Base-by-base conservation (phyloP, 2,888 invertebrate genomes). In the Polymixis lichenea region DNA sequence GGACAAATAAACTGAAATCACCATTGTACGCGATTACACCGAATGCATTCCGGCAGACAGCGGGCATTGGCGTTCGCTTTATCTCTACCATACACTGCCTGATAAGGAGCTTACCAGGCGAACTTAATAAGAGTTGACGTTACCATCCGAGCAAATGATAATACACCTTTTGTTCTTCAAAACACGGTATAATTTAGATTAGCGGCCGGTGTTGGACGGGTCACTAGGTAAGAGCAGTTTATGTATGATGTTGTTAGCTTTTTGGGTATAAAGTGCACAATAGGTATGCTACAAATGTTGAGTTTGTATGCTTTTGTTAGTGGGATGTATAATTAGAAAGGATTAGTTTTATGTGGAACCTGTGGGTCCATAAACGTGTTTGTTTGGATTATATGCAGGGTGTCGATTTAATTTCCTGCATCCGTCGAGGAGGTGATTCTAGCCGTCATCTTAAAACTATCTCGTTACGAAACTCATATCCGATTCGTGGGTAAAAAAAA, bases 21-120 rank as follows among this genome's bases (percentile, higher is more conserved):
- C 79, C 74, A 88, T 84, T 88, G 90, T 89, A 86, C 89, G 82
- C 90, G 92, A 93, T 87, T 92, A 94, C 93, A 93, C 93, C 64
- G 84, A 90, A 91, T 94, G 94, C 95, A 95, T 93, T 91, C 88
- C 89, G 85, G 88, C 86, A 90, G 91, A 92, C 93, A 91, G 90
- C 88, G 92, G 89, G 91, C 94, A 94, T 93, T 93, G 93, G 93
- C 93, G 94, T 91, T 89, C 92, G 93, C 91, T 95, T 95, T 96
- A 96, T 96, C 96, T 95, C 91, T 90, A 91, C 94, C 94, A 94
- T 95, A 95, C 95, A 95, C 93, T 92, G 94, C 89, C 93, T 94
- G 96, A 96, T 96, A 96, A 96, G 95, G 90, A 95, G 95, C 95
- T 96, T 94, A 94, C 93, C 90, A 92, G 89, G 92, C 92, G 91